phyloP scores from a whole-genome alignment of 2,888 invertebrate species.

The Adineta ricciae region DNA sequence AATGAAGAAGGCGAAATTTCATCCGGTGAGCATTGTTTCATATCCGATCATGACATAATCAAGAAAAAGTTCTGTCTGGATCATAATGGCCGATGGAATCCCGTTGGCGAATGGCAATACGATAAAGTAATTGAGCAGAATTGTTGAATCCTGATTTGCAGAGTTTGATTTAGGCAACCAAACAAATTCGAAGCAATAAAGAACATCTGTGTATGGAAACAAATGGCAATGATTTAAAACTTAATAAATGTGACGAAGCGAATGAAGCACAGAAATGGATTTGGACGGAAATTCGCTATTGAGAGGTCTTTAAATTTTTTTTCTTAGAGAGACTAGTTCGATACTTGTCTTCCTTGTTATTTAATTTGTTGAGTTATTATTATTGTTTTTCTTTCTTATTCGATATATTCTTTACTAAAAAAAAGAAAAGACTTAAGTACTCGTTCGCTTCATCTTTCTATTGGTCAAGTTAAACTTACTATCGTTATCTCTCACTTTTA shows the following conservation, averaged over 20 bases:
- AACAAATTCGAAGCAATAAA: too few relatives aligned
- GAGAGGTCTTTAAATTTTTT: too few relatives aligned
- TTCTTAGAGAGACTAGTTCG: too few relatives aligned
- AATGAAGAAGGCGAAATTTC: conserved; percentile 87
- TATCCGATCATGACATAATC: conserved; percentile 67
- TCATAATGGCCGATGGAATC: conserved; percentile 67
- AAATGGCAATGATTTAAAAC: conserved; percentile 57
- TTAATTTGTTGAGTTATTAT: too few relatives aligned
- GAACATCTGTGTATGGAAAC: conserved; percentile 37
- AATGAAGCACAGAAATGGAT: conserved; percentile 80
- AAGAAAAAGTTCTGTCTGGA: conserved; percentile 45
- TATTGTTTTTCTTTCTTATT: too few relatives aligned
- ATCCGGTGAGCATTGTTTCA: conserved; percentile 87
- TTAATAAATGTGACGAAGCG: conserved; percentile 72
- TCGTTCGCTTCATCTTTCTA: too few relatives aligned
- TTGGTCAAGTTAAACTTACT: too few relatives aligned
- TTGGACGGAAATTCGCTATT: conserved; percentile 59
- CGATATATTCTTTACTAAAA: too few relatives aligned
- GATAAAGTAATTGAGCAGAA: conserved; percentile 52
- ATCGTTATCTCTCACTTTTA: too few relatives aligned
- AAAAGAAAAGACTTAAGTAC: too few relatives aligned
- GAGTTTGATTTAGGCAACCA: conserved; percentile 34
- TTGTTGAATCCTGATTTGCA: conserved; percentile 38
- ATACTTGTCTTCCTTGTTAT: too few relatives aligned
- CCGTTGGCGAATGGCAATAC: conserved; percentile 63